Conservation (phyloP, 1,140 invertebrate species). For the Zaprionus kolodkinae region DNA sequence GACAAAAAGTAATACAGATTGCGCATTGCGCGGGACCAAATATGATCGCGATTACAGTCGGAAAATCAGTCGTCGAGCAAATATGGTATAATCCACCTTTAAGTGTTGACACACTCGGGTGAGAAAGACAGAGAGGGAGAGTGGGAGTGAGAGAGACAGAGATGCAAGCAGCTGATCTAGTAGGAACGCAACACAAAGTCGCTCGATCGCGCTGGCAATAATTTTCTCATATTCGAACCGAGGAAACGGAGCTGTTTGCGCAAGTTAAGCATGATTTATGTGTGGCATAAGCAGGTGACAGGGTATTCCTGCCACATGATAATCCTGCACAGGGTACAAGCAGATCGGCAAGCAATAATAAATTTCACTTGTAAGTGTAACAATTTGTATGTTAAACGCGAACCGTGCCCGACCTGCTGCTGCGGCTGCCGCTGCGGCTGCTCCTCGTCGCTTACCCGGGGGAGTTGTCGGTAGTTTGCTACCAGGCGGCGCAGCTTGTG, state of each 20-base stretch:
- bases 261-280: slow-evolving; percentile 75
- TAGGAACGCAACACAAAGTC: background rate
- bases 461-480: slow-evolving; percentile 11
- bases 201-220: slow-evolving; percentile 27
- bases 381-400: slow-evolving; percentile 84
- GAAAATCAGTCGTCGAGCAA: slow-evolving; percentile 69
- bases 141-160: slow-evolving; percentile 13
- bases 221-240: slow-evolving; percentile 55
- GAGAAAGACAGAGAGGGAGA: background rate
- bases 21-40: slow-evolving; percentile 49
- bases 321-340: slow-evolving; percentile 55
- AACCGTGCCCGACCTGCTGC: slow-evolving; percentile 30
- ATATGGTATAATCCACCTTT: slow-evolving; percentile 83
- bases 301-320: slow-evolving; percentile 39
- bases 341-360: slow-evolving; percentile 67
- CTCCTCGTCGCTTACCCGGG: slow-evolving; percentile 9
- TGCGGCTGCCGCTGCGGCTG: background rate
- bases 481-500: slow-evolving; percentile 5
- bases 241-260: slow-evolving; percentile 41
- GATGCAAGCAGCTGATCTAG: slow-evolving; percentile 50
- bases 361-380: slow-evolving; percentile 83
- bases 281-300: slow-evolving; percentile 62
- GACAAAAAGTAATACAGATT: slow-evolving; percentile 66
- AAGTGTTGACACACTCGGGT: slow-evolving; percentile 78
- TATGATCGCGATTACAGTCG: slow-evolving; percentile 55